Evolutionary conservation across 1,140 invertebrate genomes (phyloP), one percentile per base, ranked within the genome.

Genomic region (Drosophila burlai): DNA sequence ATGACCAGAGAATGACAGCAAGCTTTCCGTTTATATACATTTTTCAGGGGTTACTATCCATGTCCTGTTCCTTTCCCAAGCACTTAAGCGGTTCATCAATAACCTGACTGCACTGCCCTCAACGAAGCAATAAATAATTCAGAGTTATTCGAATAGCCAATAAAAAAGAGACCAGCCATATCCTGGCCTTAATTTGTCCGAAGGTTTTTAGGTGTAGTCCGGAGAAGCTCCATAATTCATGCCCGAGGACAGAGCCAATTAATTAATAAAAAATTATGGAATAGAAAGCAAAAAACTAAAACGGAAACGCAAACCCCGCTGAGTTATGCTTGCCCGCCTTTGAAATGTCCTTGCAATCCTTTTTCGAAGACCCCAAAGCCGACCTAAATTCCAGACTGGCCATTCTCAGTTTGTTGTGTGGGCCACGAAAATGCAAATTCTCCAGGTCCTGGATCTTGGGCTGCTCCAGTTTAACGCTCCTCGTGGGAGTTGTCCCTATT

Each of bases 401-500:
- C 71, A 61, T 68, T 42, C 46, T 21, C 59, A 24, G 18, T 49
- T 34, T 59, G 47, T 59, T 54, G 52, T 21, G 36, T 61, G 64
- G 62, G 66, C 52, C 64, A 73, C 66, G 47, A 64, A 87, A 84
- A 87, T 87, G 84, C 69, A 87, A 87, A 87, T 87, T 69, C 68
- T 61, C 58, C 45, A 31, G 54, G 73, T 73, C 68, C 69, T 71
- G 46, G 62, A 36, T 29, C 29, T 36, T 40, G 49, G 45, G 52
- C 50, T 83, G 84, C 52, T 83, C 84, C 77, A 89, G 46, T 84
- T 89, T 29, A 43, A 11, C 38, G 36, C 54, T 43, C 67, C 63
- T 57, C 82, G 84, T 89, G 84, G 84, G 84, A 87, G 84, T 87
- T 87, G 80, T 73, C 67, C 84, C 84, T 87, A 87, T 87, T 89